Evolutionary conservation across 2,113 vertebrate species (phyloP).

Genomic region (Pristiophorus japonicus): DNA sequence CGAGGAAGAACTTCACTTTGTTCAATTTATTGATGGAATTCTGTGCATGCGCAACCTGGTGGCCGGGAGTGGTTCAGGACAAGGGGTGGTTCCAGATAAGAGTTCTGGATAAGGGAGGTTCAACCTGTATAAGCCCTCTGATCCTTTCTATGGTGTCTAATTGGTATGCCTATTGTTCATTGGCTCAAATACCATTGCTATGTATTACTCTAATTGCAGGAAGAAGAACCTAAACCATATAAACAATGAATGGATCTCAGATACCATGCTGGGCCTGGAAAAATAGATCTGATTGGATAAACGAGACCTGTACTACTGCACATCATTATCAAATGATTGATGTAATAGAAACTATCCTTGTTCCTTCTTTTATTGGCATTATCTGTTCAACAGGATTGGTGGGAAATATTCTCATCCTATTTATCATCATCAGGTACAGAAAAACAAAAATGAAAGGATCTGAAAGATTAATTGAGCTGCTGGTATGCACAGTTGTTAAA

Average conservation of each 20-base stretch:
- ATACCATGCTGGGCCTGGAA: conserved; percentile 44
- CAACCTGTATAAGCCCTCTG: background rate
- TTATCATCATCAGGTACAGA: conserved; percentile 52
- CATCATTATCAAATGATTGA: conserved; percentile 43
- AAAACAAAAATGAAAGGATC: background rate
- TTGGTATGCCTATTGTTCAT: background rate
- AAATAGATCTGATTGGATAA: conserved; percentile 40
- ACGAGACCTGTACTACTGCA: conserved; percentile 43
- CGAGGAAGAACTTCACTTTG: no score
- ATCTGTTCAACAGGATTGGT: conserved; percentile 51
- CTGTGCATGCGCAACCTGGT: no score
- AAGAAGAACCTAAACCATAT: background rate
- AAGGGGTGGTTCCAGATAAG: no score
- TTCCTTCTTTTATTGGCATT: conserved; percentile 51
- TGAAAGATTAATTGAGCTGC: background rate
- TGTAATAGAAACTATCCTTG: conserved; percentile 50
- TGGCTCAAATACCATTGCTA: background rate
- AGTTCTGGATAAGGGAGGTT: no score
- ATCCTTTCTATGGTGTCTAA: background rate
- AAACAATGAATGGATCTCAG: conserved; percentile 47
- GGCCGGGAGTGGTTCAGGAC: no score
- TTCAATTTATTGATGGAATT: no score
- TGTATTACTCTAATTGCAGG: background rate
- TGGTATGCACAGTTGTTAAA: background rate
- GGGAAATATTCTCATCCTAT: conserved; percentile 52